These are phyloP conservation scores for Lanius ludovicianus DNA, from an alignment of 2,113 vertebrate genomes.

Conservation along the genomic window DNA sequence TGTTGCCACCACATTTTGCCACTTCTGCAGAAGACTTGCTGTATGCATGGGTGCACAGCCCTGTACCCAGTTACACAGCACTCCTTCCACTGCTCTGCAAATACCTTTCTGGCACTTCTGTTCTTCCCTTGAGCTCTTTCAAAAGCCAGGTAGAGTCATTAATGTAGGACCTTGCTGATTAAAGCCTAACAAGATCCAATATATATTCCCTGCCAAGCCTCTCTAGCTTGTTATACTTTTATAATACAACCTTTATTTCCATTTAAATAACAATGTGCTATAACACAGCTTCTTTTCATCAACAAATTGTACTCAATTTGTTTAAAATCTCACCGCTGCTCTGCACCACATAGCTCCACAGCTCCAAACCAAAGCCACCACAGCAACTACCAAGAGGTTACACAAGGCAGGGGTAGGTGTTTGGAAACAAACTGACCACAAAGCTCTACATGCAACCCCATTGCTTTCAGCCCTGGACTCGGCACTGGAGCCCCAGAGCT, in stretches of 20 bases:
- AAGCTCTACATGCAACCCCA: not conserved
- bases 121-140: not conserved
- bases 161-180: not conserved
- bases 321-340: not conserved
- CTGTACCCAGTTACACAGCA: not conserved
- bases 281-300: not conserved
- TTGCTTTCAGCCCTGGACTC: not conserved
- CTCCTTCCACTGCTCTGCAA: not conserved
- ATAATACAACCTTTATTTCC: not conserved
- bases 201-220: not conserved
- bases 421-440: not conserved
- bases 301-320: not conserved
- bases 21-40: not conserved
- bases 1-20: accelerated
- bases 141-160: not conserved
- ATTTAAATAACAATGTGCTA: not conserved
- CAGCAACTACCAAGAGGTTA: not conserved
- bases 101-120: not conserved
- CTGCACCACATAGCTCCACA: not conserved
- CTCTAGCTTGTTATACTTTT: not conserved
- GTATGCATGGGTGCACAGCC: not conserved
- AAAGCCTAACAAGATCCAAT: not conserved
- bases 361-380: not conserved
- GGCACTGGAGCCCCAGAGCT: not conserved
- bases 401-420: not conserved